These are phyloP conservation scores for Polydesmus complanatus DNA, from an alignment of 2,888 invertebrate species.

Conservation along the genomic window DNA sequence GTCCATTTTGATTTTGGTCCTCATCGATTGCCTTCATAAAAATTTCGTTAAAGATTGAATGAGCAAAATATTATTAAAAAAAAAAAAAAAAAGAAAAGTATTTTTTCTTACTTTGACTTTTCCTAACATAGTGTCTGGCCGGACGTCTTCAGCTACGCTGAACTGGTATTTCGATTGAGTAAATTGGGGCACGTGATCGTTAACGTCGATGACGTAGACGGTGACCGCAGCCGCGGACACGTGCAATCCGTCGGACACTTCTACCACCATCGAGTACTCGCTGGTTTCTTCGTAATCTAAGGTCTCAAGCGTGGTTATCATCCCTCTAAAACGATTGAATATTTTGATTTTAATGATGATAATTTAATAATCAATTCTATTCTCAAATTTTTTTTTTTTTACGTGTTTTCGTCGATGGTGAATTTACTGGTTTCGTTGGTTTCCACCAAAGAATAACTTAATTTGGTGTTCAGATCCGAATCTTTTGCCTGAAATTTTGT, in stretches of 20 bases:
- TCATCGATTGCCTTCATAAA: slow-evolving; percentile 12
- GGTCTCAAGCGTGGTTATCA: slow-evolving; percentile 11
- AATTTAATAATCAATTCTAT: not conserved
- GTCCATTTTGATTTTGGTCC: slow-evolving; percentile 15
- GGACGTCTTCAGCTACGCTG: slow-evolving; percentile 59
- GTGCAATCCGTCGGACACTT: slow-evolving; percentile 17
- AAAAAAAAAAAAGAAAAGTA: not conserved
- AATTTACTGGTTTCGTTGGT: slow-evolving; percentile 9
- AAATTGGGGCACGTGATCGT: slow-evolving; percentile 70
- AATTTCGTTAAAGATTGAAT: not conserved
- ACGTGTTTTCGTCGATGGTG: slow-evolving; percentile 8
- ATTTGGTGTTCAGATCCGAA: slow-evolving; percentile 9
- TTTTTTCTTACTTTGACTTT: slow-evolving; percentile 10
- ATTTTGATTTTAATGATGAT: too few relatives aligned
- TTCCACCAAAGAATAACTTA: slow-evolving; percentile 6
- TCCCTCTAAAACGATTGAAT: slow-evolving; percentile 12
- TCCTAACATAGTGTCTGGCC: slow-evolving; percentile 15
- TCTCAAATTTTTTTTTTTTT: not conserved
- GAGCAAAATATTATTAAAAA: not conserved
- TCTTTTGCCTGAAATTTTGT: slow-evolving; percentile 5
- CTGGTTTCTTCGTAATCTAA: slow-evolving; percentile 15
- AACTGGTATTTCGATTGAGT: slow-evolving; percentile 70
- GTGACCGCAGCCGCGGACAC: slow-evolving; percentile 38
- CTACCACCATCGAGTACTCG: slow-evolving; percentile 9
- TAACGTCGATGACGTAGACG: slow-evolving; percentile 50